These are phyloP conservation scores for Cylloceria caligata DNA, from an alignment of 2,888 invertebrate species.

Conservation along the genomic window DNA sequence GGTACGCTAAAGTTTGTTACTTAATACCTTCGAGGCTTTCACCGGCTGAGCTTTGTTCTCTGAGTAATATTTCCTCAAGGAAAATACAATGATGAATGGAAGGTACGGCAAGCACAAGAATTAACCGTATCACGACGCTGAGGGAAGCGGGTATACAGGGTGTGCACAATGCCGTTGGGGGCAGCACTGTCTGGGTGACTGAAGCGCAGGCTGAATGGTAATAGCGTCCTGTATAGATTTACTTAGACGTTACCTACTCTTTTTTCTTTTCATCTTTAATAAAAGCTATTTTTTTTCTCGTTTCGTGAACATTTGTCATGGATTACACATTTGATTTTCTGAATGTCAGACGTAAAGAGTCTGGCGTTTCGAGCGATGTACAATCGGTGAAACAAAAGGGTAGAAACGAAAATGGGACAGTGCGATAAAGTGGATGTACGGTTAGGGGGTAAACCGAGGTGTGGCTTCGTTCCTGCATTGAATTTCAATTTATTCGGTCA, in stretches of 20 bases:
- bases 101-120: not conserved
- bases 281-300: not conserved
- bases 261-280: not conserved
- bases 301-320: not conserved
- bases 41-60: constrained; percentile 9
- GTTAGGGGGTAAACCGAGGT: not conserved
- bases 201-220: not conserved
- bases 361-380: not conserved
- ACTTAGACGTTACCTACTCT: not conserved
- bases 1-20: not conserved
- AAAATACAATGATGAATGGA: constrained; percentile 13
- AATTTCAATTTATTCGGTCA: no score
- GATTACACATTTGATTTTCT: not conserved
- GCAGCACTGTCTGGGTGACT: constrained; percentile 7
- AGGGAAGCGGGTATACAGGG: constrained; percentile 6
- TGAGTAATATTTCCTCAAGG: not conserved
- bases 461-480: no score
- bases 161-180: constrained; percentile 8
- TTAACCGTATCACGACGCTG: not conserved
- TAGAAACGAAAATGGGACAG: not conserved
- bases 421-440: not conserved
- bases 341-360: not conserved
- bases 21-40: not conserved
- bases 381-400: not conserved
- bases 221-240: not conserved